Evolutionary conservation across 2,888 invertebrate species (phyloP), one percentile per base, ranked within the genome.

Genomic region (Xylocampa areola): DNA sequence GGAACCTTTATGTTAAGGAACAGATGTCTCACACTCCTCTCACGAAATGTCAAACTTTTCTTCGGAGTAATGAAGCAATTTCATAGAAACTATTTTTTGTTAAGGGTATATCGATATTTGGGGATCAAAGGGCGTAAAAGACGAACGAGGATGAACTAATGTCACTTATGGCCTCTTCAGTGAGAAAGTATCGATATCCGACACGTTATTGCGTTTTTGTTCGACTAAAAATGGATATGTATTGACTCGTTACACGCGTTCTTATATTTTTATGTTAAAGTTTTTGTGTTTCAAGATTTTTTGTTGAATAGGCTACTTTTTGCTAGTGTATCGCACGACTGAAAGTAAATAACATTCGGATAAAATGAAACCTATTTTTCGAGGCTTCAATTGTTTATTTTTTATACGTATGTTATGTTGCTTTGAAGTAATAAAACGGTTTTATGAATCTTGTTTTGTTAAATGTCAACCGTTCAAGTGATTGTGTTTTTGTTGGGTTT

Each of bases 21-120:
- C 77, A 79, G 64, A 63, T 77, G 73, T 76, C 64, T 64, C 52
- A 36, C 62, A 61, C 58, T 66, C 58, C 49, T 67, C 63, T 60
- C 50, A 52, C 36, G 57, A 69, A 74, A 74, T 61, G 67, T 69
- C 69, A 72, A 76, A 75, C 55, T 71, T 68, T 51, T 58, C 47
- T 53, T 62, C 44, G 23, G 48, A 47, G 58, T 75, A 81, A 81
- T 78, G 74, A 76, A 80, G 73, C 70, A 59, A 67, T 72, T 68
- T 71, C 44, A 54, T 60, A 30, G 53, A 40, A 57, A 73, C 62
- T 58, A 55, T 63, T 72, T 66, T 77, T 77, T 73, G 68, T 61
- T 39, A 57, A 52, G 33, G 37, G 41, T 37, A 13, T 13, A 14
- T 17, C 8, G 33, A 11, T 11, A 11, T 4, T n/a, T 29, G 29